Percentiles rank a stretch among this genome's conserved stretches.
These are phyloP conservation scores for Cryptoblepharus egeriae DNA, from an alignment of 2,797 vertebrate genomes.

Conservation along the genomic window DNA sequence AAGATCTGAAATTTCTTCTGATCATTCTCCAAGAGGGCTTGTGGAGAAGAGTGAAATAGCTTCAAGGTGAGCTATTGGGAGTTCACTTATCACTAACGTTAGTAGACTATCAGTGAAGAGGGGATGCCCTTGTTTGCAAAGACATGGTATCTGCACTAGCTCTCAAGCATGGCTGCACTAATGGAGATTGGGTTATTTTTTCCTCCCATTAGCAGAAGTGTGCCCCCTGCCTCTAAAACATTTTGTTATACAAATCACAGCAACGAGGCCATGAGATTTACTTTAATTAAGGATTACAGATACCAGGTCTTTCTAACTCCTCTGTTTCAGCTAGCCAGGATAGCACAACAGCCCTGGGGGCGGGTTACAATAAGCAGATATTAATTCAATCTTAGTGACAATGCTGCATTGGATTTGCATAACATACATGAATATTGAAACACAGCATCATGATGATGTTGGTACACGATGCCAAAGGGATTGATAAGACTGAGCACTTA, in stretches of 20 bases:
- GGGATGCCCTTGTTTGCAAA: not conserved
- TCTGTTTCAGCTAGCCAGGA: not conserved
- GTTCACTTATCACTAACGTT: not conserved
- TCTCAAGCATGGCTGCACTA: slow-evolving; percentile 1
- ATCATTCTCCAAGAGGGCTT: not conserved
- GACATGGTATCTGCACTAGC: not conserved
- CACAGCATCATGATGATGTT: slow-evolving; percentile 11
- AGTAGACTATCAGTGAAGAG: not conserved
- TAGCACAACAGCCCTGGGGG: not conserved
- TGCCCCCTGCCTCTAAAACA: not conserved
- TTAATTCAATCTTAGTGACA: slow-evolving; percentile 31
- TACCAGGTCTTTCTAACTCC: not conserved
- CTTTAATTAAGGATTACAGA: slow-evolving; percentile 18
- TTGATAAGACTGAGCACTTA: slow-evolving; percentile 9
- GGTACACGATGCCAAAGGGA: not conserved
- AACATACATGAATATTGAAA: slow-evolving; percentile 14
- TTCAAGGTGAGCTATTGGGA: not conserved
- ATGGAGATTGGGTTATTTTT: not conserved
- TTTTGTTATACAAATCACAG: slow-evolving; percentile 14
- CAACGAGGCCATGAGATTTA: not conserved
- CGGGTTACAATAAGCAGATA: slow-evolving; percentile 14
- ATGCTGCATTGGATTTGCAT: slow-evolving; percentile 1
- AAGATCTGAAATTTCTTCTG: not conserved
- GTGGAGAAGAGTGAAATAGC: too few species aligned
- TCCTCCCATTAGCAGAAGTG: not conserved